Percentiles rank a stretch among this genome's conserved stretches.
Evolutionary conservation across 2,888 invertebrate genomes (phyloP).

Genomic region (Deilephila elpenor): DNA sequence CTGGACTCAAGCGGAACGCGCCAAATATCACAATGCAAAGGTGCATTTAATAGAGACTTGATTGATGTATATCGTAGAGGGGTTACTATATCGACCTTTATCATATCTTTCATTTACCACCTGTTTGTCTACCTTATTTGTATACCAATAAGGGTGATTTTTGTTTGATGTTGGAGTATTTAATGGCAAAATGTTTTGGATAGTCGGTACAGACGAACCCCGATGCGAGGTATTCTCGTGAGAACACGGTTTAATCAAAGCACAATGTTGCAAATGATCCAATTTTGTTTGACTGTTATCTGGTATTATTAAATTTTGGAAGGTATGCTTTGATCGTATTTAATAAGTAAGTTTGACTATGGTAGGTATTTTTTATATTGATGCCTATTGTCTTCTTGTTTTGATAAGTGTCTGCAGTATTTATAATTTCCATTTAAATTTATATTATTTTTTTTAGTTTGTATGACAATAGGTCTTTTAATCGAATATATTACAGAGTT

Average conservation of each 20-base stretch:
- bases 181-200: neutral
- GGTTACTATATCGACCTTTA: conserved; percentile 49
- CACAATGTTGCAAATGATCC: conserved; percentile 51
- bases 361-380: neutral
- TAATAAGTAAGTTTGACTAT: neutral
- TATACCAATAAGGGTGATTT: neutral
- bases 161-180: neutral
- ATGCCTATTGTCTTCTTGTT: neutral
- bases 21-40: conserved; percentile 62
- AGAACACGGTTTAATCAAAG: conserved; percentile 33
- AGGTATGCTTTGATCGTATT: conserved; percentile 11
- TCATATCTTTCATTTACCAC: conserved; percentile 32
- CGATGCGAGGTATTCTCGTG: conserved; percentile 39
- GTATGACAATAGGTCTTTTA: too few species aligned
- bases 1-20: conserved; percentile 50
- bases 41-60: conserved; percentile 72
- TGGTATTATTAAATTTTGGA: conserved; percentile 5
- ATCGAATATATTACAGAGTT: too few species aligned
- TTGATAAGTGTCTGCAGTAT: too few species aligned
- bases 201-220: too few species aligned
- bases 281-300: conserved; percentile 55
- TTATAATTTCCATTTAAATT: too few species aligned
- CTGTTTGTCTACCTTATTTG: neutral
- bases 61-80: conserved; percentile 72
- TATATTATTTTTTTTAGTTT: too few species aligned